These are phyloP conservation scores for Sinosuthora webbiana DNA, from an alignment of 2,113 vertebrate species.

Conservation along the genomic window DNA sequence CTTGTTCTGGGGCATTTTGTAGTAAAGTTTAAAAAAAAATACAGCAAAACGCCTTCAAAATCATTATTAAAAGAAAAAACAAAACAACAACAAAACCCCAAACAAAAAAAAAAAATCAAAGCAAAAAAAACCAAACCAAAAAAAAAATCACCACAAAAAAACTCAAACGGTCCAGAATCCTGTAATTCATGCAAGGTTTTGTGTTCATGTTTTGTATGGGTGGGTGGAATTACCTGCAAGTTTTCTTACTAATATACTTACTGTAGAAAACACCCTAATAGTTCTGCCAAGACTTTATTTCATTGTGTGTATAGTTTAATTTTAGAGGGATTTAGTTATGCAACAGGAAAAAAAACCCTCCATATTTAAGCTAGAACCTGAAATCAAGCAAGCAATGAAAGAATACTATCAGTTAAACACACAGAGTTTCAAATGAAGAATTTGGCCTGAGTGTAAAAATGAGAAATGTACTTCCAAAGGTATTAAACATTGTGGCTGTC, in stretches of 20 bases:
- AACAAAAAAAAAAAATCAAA: too few relatives aligned
- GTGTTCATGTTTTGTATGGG: neutral
- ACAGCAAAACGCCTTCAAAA: neutral
- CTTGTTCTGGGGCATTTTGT: neutral
- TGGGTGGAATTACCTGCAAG: neutral
- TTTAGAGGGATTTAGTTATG: slow-evolving; percentile 14
- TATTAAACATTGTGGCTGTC: neutral
- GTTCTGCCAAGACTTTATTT: neutral
- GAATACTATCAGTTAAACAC: neutral
- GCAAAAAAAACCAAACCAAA: too few relatives aligned
- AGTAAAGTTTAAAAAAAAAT: neutral
- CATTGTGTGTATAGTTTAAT: neutral
- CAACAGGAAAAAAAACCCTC: neutral
- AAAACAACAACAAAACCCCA: too few relatives aligned
- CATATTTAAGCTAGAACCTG: neutral
- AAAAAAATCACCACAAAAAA: too few relatives aligned
- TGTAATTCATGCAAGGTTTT: neutral
- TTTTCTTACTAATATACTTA: neutral
- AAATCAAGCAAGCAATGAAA: neutral
- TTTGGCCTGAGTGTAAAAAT: neutral
- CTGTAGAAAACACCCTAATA: neutral
- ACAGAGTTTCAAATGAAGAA: neutral
- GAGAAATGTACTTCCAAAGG: neutral
- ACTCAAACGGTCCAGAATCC: neutral
- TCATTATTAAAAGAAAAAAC: too few relatives aligned